Percentiles rank a stretch among this genome's conserved stretches.
Conservation (phyloP, 2,888 invertebrate species). For the Chouioia cunea region DNA sequence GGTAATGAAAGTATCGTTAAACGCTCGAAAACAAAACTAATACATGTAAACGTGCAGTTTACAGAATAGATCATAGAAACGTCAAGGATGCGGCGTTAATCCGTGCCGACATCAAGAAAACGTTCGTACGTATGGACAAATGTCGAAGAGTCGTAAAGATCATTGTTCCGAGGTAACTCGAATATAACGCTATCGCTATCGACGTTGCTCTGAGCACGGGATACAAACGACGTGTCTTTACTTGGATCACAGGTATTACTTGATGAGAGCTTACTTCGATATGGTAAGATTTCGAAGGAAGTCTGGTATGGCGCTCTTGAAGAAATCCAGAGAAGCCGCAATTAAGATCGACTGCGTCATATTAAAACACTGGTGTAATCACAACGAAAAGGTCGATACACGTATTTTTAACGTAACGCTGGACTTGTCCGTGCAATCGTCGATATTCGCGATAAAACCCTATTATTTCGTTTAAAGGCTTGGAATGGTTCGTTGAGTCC, state of each 20-base stretch:
- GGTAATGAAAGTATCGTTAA: constrained; percentile 59
- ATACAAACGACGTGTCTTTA: no score
- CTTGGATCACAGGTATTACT: constrained; percentile 67
- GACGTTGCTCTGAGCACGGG: constrained; percentile 60
- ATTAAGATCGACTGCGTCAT: constrained; percentile 66
- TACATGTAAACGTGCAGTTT: constrained; percentile 51
- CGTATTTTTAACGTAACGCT: neutral
- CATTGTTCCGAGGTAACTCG: constrained; percentile 52
- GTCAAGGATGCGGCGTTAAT: constrained; percentile 54
- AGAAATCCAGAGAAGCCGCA: constrained; percentile 66
- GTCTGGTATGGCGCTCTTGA: constrained; percentile 66
- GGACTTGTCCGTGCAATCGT: constrained; percentile 2
- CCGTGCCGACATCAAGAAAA: constrained; percentile 56
- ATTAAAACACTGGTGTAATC: constrained; percentile 70
- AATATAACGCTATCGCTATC: neutral
- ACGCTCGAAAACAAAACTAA: neutral
- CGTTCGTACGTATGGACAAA: constrained; percentile 59
- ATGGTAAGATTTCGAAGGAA: constrained; percentile 69
- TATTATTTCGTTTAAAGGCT: no score
- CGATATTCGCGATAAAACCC: no score
- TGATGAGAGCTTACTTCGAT: constrained; percentile 72
- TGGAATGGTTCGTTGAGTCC: constrained; percentile 71
- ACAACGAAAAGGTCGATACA: constrained; percentile 69
- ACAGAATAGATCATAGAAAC: constrained; percentile 56
- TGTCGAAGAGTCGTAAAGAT: constrained; percentile 57